Base-by-base conservation (phyloP, 2,888 invertebrate species). In the Chaitophorus viminalis region DNA sequence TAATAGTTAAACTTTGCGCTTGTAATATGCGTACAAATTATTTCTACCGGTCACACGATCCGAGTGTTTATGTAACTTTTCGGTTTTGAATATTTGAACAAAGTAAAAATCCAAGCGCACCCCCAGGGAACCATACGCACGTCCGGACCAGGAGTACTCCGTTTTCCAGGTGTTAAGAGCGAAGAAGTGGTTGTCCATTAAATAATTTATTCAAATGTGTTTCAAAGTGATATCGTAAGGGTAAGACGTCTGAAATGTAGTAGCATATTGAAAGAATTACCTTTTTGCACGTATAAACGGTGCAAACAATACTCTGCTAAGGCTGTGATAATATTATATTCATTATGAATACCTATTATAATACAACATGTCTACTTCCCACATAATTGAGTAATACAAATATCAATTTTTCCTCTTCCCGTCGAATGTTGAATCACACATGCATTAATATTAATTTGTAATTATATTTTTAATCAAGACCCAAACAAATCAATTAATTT, bases 201-300 rank as follows among this genome's bases (percentile, higher is more conserved):
- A 83, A 83, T 83, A 74, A 74, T 83, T 83, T 74, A 83, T 74
- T 36, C 36, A n/a, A 36, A 74, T 54, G 82, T 33, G 54, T 74
- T 54, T 36, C 74, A 54, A 74, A 74, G 36, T 70, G 54, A 74
- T 74, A 83, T 74, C n/a, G 29, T 74, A 74, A 83, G 54, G 60
- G 36, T 83, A 18, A 11, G 60, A 29, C 36, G 21, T 36, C 14
- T n/a, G n/a, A 29, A 60, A 83, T 83, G 60, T 60, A 74, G 54
- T 60, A 74, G 54, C 11, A 5, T 6, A 74, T n/a, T n/a, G 54
- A 54, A 74, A n/a, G 82, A 83, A 83, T 5, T 36, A 74, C 74
- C 74, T 21, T 83, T 74, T 74, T 14, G 1, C 74, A 60, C 74
- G 46, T 52, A 31, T 33, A 25, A 82, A 82, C 74, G 25, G 65